phyloP scores from a whole-genome alignment of 2,113 vertebrate genomes.

The human (Homo sapiens) region DNA sequence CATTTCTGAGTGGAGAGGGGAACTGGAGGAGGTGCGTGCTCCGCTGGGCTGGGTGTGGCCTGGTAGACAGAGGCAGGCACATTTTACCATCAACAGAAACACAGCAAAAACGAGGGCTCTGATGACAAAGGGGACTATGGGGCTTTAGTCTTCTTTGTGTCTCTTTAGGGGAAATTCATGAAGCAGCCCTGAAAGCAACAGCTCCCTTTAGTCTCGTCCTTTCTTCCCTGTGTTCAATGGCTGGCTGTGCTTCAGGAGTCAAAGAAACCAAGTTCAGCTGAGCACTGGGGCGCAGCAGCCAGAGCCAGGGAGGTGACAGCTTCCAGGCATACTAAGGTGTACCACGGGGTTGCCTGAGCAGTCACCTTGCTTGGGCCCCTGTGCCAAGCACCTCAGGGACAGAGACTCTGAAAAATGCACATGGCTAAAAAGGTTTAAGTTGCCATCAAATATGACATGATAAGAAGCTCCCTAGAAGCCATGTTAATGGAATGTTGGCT shows the following conservation, averaged over 20 bases:
- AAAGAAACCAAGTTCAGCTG: neutral
- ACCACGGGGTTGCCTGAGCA: neutral
- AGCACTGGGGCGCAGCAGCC: neutral
- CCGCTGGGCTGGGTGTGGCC: neutral
- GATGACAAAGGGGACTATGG: neutral
- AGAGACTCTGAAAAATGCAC: neutral
- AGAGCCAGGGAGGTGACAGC: no score
- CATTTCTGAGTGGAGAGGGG: neutral
- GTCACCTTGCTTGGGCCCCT: neutral
- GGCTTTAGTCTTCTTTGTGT: neutral
- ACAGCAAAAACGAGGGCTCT: neutral
- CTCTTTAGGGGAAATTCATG: neutral
- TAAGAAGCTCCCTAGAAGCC: neutral
- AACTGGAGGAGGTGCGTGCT: rapidly evolving
- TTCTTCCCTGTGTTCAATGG: neutral
- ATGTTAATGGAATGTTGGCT: neutral
- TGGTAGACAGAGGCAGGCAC: neutral
- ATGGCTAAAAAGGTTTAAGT: neutral
- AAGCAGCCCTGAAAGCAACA: neutral
- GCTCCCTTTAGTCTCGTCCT: neutral
- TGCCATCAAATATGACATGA: neutral
- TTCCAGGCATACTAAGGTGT: neutral
- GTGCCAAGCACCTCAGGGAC: neutral
- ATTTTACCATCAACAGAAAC: neutral
- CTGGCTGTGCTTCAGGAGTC: neutral